These are phyloP conservation scores for Chymomyza costata DNA, from an alignment of 1,140 invertebrate genomes.

Conservation along the genomic window DNA sequence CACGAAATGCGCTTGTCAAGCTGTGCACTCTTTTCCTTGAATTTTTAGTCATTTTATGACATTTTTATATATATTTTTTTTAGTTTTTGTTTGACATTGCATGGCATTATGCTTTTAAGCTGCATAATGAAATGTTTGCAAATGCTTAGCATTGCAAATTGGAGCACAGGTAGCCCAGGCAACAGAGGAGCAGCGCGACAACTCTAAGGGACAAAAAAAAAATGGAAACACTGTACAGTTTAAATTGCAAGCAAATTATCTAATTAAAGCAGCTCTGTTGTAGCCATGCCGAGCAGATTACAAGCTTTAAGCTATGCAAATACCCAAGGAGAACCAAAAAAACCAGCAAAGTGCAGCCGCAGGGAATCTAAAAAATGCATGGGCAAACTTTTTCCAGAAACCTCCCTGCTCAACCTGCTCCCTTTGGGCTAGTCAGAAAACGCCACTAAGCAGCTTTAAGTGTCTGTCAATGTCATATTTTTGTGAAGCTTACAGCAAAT, in stretches of 20 bases:
- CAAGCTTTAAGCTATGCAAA: constrained; percentile 54
- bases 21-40: constrained; percentile 2
- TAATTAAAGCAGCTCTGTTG: constrained; percentile 52
- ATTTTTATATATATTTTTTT: constrained; percentile 11
- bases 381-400: constrained; percentile 42
- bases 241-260: constrained; percentile 44
- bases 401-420: not conserved
- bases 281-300: constrained; percentile 36
- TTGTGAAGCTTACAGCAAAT: constrained; percentile 59
- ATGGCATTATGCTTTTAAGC: constrained; percentile 44
- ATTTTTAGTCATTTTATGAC: not conserved
- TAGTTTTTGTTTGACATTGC: constrained; percentile 18
- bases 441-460: constrained; percentile 65
- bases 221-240: too few species aligned
- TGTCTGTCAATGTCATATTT: constrained; percentile 70
- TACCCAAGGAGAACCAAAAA: not conserved
- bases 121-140: constrained; percentile 68
- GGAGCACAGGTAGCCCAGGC: constrained; percentile 12
- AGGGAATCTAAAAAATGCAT: constrained; percentile 4
- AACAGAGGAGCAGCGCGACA: constrained; percentile 2
- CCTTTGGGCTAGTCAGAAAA: constrained; percentile 20
- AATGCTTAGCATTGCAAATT: constrained; percentile 67
- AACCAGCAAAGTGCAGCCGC: constrained; percentile 1
- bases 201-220: too few species aligned
- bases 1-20: constrained; percentile 33